Evolutionary conservation across 2,797 vertebrate species (phyloP).

Genomic region (Gymnoscopelus braueri): DNA sequence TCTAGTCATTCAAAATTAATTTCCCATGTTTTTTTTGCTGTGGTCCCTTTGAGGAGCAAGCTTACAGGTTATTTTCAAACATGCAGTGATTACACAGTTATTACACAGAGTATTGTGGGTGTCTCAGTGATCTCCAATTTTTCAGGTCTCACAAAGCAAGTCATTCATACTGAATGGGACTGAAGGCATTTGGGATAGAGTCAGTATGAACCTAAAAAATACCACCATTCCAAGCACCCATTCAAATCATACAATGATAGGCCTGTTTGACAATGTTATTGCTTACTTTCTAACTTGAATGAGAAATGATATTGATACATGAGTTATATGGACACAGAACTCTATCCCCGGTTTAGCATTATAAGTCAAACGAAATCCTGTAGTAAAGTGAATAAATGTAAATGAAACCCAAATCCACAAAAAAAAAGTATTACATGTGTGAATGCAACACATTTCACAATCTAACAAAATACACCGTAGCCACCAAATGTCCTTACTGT

Average conservation of each 20-base stretch:
- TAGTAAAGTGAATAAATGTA: constrained; percentile 36
- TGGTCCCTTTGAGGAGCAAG: constrained; percentile 16
- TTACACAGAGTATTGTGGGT: constrained; percentile 4
- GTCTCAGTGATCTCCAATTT: neutral
- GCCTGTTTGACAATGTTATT: constrained; percentile 18
- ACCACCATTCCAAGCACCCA: constrained; percentile 9
- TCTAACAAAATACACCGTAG: constrained; percentile 25
- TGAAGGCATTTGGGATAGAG: constrained; percentile 1
- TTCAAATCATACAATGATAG: neutral
- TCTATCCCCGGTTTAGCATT: constrained; percentile 7
- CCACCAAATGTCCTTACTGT: constrained; percentile 9
- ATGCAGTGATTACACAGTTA: neutral
- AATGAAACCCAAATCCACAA: constrained; percentile 22
- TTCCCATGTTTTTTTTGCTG: constrained; percentile 14
- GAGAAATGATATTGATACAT: constrained; percentile 16
- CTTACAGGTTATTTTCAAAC: neutral
- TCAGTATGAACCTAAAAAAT: constrained; percentile 19
- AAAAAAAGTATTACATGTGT: constrained; percentile 28
- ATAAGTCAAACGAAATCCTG: constrained; percentile 21
- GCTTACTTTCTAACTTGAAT: constrained; percentile 22
- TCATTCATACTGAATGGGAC: too few relatives aligned
- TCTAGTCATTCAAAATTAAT: constrained; percentile 25
- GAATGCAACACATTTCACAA: constrained; percentile 31
- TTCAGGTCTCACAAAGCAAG: too few relatives aligned
- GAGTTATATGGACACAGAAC: constrained; percentile 17